These are phyloP conservation scores for Leuctra nigra DNA, from an alignment of 2,888 invertebrate genomes.

Conservation along the genomic window DNA sequence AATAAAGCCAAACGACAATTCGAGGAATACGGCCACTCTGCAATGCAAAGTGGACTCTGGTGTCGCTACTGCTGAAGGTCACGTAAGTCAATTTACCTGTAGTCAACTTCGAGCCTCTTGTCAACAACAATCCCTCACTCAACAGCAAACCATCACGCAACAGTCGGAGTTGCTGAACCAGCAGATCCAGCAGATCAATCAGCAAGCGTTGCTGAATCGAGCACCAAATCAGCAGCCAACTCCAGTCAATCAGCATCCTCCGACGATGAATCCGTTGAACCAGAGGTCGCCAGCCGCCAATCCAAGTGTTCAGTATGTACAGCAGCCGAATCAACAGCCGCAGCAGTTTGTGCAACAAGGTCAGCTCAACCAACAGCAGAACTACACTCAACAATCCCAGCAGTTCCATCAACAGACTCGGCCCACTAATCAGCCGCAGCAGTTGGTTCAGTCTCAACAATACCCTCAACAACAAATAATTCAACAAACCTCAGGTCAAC, in stretches of 20 bases:
- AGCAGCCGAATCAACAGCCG: slow-evolving; percentile 4
- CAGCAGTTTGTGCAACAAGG: slow-evolving; percentile 5
- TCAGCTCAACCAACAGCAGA: slow-evolving; percentile 25
- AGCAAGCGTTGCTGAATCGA: slow-evolving; percentile 20
- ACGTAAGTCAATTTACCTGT: too few relatives aligned
- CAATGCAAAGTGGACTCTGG: neutral
- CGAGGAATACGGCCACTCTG: neutral
- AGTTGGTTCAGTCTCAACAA: slow-evolving; percentile 5
- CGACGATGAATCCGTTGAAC: neutral
- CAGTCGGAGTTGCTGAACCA: slow-evolving; percentile 1
- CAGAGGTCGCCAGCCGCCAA: neutral
- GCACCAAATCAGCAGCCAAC: neutral
- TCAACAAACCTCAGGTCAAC: neutral
- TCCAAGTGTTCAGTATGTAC: neutral
- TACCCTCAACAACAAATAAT: neutral
- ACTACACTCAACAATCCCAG: slow-evolving; percentile 18
- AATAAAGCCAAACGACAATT: neutral
- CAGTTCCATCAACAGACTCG: slow-evolving; percentile 20
- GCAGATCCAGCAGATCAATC: slow-evolving; percentile 21
- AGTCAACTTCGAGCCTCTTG: neutral
- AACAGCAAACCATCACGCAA: neutral
- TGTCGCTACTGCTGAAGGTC: neutral
- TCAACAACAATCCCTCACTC: neutral
- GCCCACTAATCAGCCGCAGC: slow-evolving; percentile 27
- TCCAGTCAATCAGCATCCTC: neutral